Conservation (phyloP, 2,888 invertebrate genomes). For the Hypselothyrea guttata region DNA sequence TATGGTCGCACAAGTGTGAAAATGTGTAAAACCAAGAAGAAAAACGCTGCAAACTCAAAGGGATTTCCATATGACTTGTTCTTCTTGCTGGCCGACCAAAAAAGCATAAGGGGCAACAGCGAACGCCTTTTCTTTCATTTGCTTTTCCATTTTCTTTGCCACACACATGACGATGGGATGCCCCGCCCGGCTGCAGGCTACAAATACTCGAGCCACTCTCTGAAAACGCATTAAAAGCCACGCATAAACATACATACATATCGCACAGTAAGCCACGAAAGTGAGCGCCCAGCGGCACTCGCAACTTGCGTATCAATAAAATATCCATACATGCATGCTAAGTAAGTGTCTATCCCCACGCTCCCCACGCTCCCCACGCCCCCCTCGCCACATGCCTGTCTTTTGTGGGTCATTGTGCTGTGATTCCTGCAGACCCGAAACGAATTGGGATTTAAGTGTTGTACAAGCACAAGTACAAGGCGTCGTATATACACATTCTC, state of each 20-base stretch:
- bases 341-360: conserved; percentile 58
- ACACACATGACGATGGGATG: conserved; percentile 34
- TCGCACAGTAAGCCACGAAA: conserved; percentile 15
- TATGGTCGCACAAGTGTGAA: conserved; percentile 42
- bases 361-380: background rate
- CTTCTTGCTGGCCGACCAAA: conserved; percentile 35
- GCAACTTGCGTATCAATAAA: conserved; percentile 72
- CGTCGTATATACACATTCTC: conserved; percentile 26
- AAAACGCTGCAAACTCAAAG: conserved; percentile 53
- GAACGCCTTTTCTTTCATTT: conserved; percentile 14
- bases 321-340: conserved; percentile 76
- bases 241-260: conserved; percentile 39
- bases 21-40: conserved; percentile 35
- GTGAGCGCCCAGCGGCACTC: conserved; percentile 45
- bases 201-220: conserved; percentile 8
- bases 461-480: conserved; percentile 61
- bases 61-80: conserved; percentile 71
- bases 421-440: conserved; percentile 62
- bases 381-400: background rate
- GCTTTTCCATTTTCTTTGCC: conserved; percentile 10
- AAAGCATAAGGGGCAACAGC: conserved; percentile 1
- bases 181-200: conserved; percentile 14
- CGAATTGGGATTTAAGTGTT: conserved; percentile 75
- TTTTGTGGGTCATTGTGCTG: conserved; percentile 54
- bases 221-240: conserved; percentile 68